Base-by-base conservation (phyloP, 1,140 invertebrate species). In the Pseudobourletiella spinata region DNA sequence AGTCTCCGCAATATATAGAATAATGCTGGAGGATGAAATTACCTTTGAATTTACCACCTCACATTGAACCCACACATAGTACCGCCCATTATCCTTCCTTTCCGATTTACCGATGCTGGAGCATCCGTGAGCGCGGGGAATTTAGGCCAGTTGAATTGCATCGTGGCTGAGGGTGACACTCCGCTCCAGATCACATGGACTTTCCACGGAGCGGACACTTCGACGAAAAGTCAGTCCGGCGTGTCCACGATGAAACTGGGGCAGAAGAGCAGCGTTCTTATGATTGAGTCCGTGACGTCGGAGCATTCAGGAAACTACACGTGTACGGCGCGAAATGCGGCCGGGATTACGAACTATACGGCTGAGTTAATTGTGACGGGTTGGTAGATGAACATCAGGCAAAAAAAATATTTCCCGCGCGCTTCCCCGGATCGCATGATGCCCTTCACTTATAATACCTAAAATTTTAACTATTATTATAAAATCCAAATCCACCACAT, bases 271-370 rank as follows among this genome's bases (percentile, higher is more conserved):
- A 65, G 74, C 64, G 15, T 66, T 85, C 85, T 89, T 22, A 72
- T 77, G 54, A 74, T 81, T 59, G 70, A 72, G 3, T 63, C 72
- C 11, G 74, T 78, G 0, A 67, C 71, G 20, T 46, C 72, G 11
- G 68, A 73, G 25, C 73, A 79, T 76, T 81, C 80, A 43, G 87
- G 87, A 51, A 86, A 87, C 73, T 91, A 91, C 75, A 85, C 87
- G 48, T 90, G 89, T 78, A 80, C 80, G 51, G 87, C 83, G 67
- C 62, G 64, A 32, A 72, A 73, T 63, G 25, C 39, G 57, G 67
- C 84, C 62, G 85, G 85, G 35, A 76, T 75, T 71, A 73, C 77
- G 58, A 79, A 81, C 67, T 78, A 83, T 69, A 81, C 83, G 39
- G 76, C 83, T 63, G 78, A 81, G 71, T 75, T 88, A 61, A 75